Evolutionary conservation across 2,113 vertebrate genomes (phyloP).

Genomic region (Oophaga pumilio): DNA sequence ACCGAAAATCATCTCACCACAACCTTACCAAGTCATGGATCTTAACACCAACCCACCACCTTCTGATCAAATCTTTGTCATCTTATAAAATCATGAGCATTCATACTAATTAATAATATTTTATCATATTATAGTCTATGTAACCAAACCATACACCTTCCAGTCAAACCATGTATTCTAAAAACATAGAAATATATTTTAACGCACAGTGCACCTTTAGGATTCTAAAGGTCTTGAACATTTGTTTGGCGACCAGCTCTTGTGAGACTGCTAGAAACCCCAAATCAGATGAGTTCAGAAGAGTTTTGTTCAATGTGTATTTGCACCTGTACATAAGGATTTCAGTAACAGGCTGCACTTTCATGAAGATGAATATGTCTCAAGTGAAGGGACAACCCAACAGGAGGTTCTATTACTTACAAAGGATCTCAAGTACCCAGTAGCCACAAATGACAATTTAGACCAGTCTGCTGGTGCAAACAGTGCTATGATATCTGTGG

Average conservation of each 20-base stretch:
- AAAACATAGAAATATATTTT: too few relatives aligned
- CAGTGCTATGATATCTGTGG: not conserved
- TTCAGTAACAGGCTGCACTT: too few relatives aligned
- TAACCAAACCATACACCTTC: not conserved
- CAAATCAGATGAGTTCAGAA: too few relatives aligned
- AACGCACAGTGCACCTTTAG: too few relatives aligned
- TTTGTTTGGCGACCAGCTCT: too few relatives aligned
- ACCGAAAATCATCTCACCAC: not conserved
- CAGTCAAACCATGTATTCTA: not conserved
- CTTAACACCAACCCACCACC: not conserved
- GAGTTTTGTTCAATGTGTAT: not conserved
- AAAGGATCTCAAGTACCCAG: not conserved
- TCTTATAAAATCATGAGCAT: not conserved
- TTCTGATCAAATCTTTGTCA: not conserved
- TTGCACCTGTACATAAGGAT: too few relatives aligned
- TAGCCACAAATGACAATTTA: not conserved
- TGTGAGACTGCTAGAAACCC: too few relatives aligned
- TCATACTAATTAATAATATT: not conserved
- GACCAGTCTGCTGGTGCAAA: not conserved
- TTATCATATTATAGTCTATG: not conserved
- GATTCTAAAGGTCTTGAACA: too few relatives aligned
- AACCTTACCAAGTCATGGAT: not conserved
- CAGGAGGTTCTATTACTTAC: too few relatives aligned
- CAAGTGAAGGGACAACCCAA: too few relatives aligned
- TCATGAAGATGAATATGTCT: too few relatives aligned